Evolutionary conservation across 1,140 invertebrate genomes (phyloP), one percentile per base, ranked within the genome.

Genomic region (Cardiocondyla obscurior): DNA sequence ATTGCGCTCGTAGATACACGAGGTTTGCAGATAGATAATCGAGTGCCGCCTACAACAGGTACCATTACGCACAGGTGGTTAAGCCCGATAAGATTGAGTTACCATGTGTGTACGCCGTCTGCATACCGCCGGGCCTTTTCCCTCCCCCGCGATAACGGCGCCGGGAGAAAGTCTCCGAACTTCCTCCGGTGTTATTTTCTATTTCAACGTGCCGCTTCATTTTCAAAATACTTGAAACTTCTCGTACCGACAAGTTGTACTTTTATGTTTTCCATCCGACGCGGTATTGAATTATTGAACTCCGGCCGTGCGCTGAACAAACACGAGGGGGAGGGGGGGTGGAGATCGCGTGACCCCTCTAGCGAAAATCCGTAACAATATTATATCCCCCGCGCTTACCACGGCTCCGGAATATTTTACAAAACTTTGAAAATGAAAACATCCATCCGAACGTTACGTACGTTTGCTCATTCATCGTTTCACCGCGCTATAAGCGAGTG

Each of bases 1-100:
- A 79, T 79, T 69, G 33, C 62, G 16, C 36, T 39, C 19, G 22
- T 51, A 77, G 22, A 79, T 55, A 79, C 36, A 22, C 16, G 14
- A 3, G 55, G 36, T 69, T 67, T 79, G 25, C 62, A 51, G 74
- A 79, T 79, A 69, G 74, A 69, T 79, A 79, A 79, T 79, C 74
- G 74, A 79, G 69, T 79, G 12, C 36, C 39, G 62, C 25, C 62
- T 67, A 62, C 33, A 69, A 46, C 74, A 67, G 62, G 62, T 79
- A 53, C 46, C 46, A 64, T 76, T 58, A 39, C 28, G 42, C 22
- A 69, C 74, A 69, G 62, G 74, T 79, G 60, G 25, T 79, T 79
- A 36, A 69, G 69, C 53, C 62, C 46, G 74, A 79, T 79, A 79
- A 79, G 74, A 33, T 69, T 53, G 62, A 67, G 22, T 55, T 69